Base-by-base conservation (phyloP, 2,113 vertebrate species). In the Prochilodus magdalenae region DNA sequence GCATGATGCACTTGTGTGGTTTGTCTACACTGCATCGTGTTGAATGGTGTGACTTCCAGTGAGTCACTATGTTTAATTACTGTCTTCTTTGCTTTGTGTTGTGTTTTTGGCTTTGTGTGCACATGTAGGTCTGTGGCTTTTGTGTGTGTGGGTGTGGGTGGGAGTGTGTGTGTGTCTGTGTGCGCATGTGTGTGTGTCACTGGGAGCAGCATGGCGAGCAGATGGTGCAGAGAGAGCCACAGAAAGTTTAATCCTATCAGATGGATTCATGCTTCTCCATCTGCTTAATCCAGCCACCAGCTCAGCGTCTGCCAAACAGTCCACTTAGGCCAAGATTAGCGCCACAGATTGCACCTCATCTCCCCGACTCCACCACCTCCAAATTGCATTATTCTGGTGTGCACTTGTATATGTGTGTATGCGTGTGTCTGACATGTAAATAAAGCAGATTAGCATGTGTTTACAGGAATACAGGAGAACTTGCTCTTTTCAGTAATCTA, bases 211-310 rank as follows among this genome's bases (percentile, higher is more conserved):
- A 84, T 66, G 53, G 85, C 49, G 91, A 95, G 91, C 95, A 96
- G 95, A 96, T 96, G 95, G 95, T 93, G 86, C 86, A 84, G 92
- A 93, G 93, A 94, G 93, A 91, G 90, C 91, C 90, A 93, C 92
- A 94, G 82, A 94, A 95, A 94, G 94, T 94, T 95, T 96, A 96
- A 97, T 96, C 95, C 95, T 96, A 95, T 97, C 95, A 96, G 93
- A 94, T 93, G 91, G 93, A 96, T 95, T 94, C 94, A 91, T 95
- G 92, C 93, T 92, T 91, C 92, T 89, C 95, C 95, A 97, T 96
- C 95, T 96, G 95, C 94, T 94, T 95, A 95, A 96, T 95, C 94
- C 92, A 88, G 36, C 60, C 91, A 93, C 92, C 92, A 91, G 94
- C 93, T 95, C 94, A 93, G 92, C 80, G 90, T 91, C 91, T 94